Base-by-base conservation (phyloP, 1,140 invertebrate genomes). In the Plodia interpunctella region DNA sequence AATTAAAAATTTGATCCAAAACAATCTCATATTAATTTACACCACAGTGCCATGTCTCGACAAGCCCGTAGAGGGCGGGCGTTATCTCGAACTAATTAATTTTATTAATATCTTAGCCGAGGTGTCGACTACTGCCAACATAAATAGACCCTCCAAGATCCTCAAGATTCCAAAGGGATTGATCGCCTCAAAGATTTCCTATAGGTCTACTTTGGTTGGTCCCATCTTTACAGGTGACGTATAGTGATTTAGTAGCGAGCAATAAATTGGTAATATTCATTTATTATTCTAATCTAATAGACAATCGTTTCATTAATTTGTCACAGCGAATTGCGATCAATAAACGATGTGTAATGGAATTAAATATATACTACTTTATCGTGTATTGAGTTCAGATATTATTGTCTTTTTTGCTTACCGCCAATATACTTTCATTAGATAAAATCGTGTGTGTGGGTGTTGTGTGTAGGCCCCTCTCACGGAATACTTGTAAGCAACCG, bases 71-170 rank as follows among this genome's bases (percentile, higher is more conserved):
- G 49, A 18, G 49, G 18, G 51, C 51, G 19, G 60, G 66, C 59
- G 65, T 66, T 74, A 74, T 67, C 68, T 65, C 15, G 49, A 44
- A 63, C 57, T 74, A 74, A 71, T 74, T 74, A 70, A 74, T 68
- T 68, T 74, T 66, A 74, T 74, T 74, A 72, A 66, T 66, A 68
- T 65, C 64, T 51, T 13, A 25, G 61, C 51, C 25, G 54, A 57
- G 54, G 60, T 66, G 61, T 52, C 52, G 53, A 20, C 49, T 53
- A 6, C 15, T 25, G 35, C 66, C 66, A 72, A 10, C 38, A 13
- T 55, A 58, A 11, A 28, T 8, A 35, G 59, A 60, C 20, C 63
- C 50, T 11, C 54, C 54, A 13, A 44, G 2, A 49, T 44, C 32
- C 18, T 55, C 15, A 56, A 8, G 4, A 20, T 56, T 53, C 21